Conservation (phyloP, 2,888 invertebrate species). For the Lottia gigantea region DNA sequence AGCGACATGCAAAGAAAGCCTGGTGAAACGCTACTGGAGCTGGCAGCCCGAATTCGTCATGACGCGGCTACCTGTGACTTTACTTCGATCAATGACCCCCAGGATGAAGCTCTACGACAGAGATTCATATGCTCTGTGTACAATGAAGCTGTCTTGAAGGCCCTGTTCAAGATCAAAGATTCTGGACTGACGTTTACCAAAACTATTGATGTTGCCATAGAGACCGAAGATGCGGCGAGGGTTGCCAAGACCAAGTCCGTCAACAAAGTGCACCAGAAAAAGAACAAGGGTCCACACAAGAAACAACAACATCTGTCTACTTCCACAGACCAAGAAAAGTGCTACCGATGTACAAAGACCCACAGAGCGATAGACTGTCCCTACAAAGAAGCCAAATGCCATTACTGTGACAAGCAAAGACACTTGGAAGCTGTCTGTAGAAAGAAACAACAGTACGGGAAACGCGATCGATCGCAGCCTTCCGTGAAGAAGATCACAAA, state of each 20-base stretch:
- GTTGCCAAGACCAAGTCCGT: neutral
- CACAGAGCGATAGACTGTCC: neutral
- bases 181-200: neutral
- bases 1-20: slow-evolving; percentile 13
- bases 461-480: neutral
- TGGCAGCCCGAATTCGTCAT: slow-evolving; percentile 10
- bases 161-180: slow-evolving; percentile 14
- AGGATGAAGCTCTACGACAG: slow-evolving; percentile 12
- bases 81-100: slow-evolving; percentile 6
- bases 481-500: too few species aligned
- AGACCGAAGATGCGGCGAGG: neutral
- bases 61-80: slow-evolving; percentile 15
- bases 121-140: slow-evolving; percentile 12
- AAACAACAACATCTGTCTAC: too few species aligned
- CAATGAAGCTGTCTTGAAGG: slow-evolving; percentile 10
- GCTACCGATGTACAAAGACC: slow-evolving; percentile 3
- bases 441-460: neutral
- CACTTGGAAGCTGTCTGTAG: neutral
- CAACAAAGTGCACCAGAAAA: too few species aligned
- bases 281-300: too few species aligned
- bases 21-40: slow-evolving; percentile 16
- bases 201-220: slow-evolving; percentile 6
- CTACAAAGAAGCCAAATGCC: neutral
- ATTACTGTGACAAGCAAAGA: slow-evolving; percentile 5
- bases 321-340: neutral